Conservation (phyloP, 92 coral and sea anemone genomes). For the Epizoanthus illoricatus region DNA sequence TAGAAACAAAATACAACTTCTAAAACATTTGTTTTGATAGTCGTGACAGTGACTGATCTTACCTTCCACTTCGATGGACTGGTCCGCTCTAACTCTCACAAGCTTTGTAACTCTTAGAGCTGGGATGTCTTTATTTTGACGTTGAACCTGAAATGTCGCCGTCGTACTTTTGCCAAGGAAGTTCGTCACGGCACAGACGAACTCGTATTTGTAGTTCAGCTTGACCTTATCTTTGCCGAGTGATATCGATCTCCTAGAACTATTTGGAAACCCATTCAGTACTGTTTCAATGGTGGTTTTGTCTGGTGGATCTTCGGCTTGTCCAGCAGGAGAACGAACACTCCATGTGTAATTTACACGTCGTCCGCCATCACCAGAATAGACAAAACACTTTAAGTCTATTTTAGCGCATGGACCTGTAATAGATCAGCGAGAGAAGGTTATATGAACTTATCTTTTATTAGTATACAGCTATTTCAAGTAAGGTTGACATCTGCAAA, state of each 20-base stretch:
- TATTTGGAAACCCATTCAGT: neutral
- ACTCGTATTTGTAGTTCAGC: neutral
- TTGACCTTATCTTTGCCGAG: neutral
- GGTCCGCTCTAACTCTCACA: neutral
- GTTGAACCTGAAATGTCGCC: neutral
- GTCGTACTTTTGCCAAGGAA: neutral
- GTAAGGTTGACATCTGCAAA: too few relatives aligned
- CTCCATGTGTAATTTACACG: neutral
- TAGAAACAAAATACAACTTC: too few relatives aligned
- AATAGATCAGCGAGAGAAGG: neutral
- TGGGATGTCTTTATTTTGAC: slow-evolving; percentile 9
- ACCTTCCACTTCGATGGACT: neutral
- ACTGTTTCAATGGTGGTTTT: neutral
- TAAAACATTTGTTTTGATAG: too few relatives aligned
- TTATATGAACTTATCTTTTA: too few relatives aligned
- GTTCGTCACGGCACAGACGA: slow-evolving; percentile 1
- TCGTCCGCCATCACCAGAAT: slow-evolving; percentile 16
- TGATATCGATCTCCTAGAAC: neutral
- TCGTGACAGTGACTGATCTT: neutral
- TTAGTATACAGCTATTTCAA: too few relatives aligned
- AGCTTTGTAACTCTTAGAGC: neutral
- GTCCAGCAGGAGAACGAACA: neutral
- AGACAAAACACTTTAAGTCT: neutral
- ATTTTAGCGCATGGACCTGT: slow-evolving; percentile 20
- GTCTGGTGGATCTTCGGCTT: neutral